phyloP scores from a whole-genome alignment of 1,140 invertebrate species.

The Cydia pomonella region DNA sequence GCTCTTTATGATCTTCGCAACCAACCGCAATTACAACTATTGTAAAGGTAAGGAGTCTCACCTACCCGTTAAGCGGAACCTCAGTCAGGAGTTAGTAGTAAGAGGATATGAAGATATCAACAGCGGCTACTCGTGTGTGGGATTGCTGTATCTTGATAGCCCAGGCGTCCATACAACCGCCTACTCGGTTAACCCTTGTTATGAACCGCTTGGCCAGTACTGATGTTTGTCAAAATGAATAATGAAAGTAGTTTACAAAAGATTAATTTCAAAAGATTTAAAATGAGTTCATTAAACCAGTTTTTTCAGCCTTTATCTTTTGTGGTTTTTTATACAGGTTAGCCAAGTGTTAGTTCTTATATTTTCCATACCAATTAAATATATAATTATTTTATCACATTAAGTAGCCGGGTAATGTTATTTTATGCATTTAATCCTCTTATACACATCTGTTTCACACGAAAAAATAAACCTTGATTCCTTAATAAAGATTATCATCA shows the following conservation, averaged over 20 bases:
- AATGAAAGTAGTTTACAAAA: slow-evolving; percentile 29
- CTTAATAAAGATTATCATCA: no score
- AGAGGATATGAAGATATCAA: slow-evolving; percentile 24
- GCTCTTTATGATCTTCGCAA: slow-evolving; percentile 37
- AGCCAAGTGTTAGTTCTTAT: neutral
- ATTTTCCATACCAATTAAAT: no score
- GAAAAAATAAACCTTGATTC: no score
- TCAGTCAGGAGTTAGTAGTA: slow-evolving; percentile 5
- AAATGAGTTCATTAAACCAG: slow-evolving; percentile 3
- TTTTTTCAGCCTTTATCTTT: neutral
- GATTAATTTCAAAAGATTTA: slow-evolving; percentile 19
- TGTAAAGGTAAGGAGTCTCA: neutral
- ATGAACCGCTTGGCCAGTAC: slow-evolving; percentile 13
- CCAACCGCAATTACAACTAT: slow-evolving; percentile 29
- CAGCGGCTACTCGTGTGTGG: neutral
- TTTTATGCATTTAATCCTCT: no score
- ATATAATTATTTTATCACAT: no score
- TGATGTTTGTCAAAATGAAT: slow-evolving; percentile 25
- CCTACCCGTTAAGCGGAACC: neutral
- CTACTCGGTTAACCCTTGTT: slow-evolving; percentile 4
- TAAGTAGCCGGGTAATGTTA: no score
- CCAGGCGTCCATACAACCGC: slow-evolving; percentile 10
- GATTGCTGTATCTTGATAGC: slow-evolving; percentile 18
- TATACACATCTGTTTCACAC: no score
- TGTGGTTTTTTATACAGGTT: neutral